These are phyloP conservation scores for Choristoneura rosaceana DNA, from an alignment of 2,888 invertebrate genomes.

Conservation along the genomic window DNA sequence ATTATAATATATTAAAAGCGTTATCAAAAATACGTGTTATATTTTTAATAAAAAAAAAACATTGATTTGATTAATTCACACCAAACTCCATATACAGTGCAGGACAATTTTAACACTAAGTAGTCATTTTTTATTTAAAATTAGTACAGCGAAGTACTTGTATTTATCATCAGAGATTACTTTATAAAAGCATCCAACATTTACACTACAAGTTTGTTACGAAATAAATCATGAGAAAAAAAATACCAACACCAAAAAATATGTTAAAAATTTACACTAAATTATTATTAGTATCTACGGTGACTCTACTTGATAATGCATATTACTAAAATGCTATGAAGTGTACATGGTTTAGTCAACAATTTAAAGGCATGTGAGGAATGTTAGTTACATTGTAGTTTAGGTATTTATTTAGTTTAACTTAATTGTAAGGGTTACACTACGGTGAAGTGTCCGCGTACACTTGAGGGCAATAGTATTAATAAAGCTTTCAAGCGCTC, in stretches of 20 bases:
- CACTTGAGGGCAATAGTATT: slow-evolving; percentile 16
- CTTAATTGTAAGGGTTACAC: slow-evolving; percentile 15
- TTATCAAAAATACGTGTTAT: background rate
- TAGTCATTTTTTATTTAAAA: background rate
- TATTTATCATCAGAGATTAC: background rate
- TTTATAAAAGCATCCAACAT: slow-evolving; percentile 1
- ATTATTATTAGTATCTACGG: slow-evolving; percentile 46
- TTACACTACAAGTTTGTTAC: background rate
- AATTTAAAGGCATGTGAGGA: slow-evolving; percentile 29
- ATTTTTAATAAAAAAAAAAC: background rate
- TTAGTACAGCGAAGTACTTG: background rate
- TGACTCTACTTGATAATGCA: slow-evolving; percentile 44
- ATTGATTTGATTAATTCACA: background rate
- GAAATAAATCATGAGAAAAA: background rate
- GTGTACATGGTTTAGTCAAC: slow-evolving; percentile 46
- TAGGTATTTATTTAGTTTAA: slow-evolving; percentile 13
- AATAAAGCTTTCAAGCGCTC: slow-evolving; percentile 3
- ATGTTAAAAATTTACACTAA: slow-evolving; percentile 34
- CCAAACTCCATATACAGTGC: slow-evolving; percentile 4
- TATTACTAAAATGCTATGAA: slow-evolving; percentile 40
- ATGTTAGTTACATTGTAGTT: slow-evolving; percentile 28
- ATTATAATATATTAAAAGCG: background rate
- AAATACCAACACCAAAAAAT: slow-evolving; percentile 15
- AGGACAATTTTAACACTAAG: background rate
- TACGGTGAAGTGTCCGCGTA: slow-evolving; percentile 22